A percentile compares a stretch with the other conserved stretches of the same genome.
Conservation (phyloP, 2,888 invertebrate genomes). For the Hemistola chrysoprasaria region DNA sequence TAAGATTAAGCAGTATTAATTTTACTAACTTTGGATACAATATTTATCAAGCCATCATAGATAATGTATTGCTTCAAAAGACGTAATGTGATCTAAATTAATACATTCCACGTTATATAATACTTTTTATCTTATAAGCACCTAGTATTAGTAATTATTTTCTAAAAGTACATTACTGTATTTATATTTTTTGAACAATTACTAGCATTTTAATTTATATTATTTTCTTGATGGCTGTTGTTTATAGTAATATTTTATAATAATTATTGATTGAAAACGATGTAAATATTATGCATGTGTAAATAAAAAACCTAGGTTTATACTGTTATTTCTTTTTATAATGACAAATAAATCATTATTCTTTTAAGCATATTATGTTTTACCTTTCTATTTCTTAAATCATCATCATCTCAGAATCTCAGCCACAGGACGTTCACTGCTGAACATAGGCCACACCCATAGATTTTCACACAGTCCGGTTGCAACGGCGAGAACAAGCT, state of each 20-base stretch:
- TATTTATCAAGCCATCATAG: conserved; percentile 19
- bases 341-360: conserved; percentile 21
- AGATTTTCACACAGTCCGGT: too few species aligned
- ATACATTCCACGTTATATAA: conserved; percentile 18
- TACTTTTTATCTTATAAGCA: conserved; percentile 8
- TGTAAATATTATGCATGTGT: conserved; percentile 24
- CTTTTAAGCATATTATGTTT: too few species aligned
- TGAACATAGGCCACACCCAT: too few species aligned
- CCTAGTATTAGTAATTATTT: conserved; percentile 4
- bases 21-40: conserved; percentile 8
- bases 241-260: too few species aligned
- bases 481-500: too few species aligned
- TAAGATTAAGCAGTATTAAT: conserved; percentile 25
- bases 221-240: too few species aligned
- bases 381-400: too few species aligned
- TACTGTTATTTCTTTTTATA: conserved; percentile 21
- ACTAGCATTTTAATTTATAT: too few species aligned
- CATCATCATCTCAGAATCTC: too few species aligned
- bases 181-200: too few species aligned
- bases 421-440: too few species aligned
- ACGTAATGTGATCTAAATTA: conserved; percentile 16
- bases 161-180: conserved; percentile 1
- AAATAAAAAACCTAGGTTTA: conserved; percentile 20
- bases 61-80: conserved; percentile 14
- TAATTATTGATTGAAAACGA: not conserved